A percentile compares a stretch with the other conserved stretches of the same genome.
phyloP scores from a whole-genome alignment of 2,113 vertebrate genomes.

The Xenus cinereus region DNA sequence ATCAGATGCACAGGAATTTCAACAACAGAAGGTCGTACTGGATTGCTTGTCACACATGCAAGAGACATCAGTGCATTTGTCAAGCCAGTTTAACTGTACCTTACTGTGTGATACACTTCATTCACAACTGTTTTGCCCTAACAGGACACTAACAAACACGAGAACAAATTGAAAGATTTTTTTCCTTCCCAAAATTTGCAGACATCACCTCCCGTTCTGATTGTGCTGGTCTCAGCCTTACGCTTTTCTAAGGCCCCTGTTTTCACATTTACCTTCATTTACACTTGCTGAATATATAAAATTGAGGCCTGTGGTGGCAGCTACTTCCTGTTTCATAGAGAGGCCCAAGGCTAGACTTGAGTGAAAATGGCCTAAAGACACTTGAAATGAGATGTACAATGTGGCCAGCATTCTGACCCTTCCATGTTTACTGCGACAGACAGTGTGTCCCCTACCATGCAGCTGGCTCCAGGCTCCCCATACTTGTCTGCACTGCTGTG shows the following conservation, averaged over 20 bases:
- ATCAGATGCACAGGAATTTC: background rate
- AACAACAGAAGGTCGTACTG: background rate
- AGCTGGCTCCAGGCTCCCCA: background rate
- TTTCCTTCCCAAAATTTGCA: background rate
- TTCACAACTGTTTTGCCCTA: background rate
- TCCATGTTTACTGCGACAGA: background rate
- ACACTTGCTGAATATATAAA: background rate
- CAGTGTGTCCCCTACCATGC: background rate
- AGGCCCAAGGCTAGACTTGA: too few species aligned
- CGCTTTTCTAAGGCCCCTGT: background rate
- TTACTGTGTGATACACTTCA: too few species aligned
- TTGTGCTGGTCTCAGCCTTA: rapidly evolving
- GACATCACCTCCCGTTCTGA: rapidly evolving
- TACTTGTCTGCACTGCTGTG: background rate
- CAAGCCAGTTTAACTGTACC: background rate
- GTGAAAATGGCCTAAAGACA: background rate
- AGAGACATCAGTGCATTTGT: background rate
- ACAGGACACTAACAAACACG: background rate
- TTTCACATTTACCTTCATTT: background rate
- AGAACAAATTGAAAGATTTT: background rate
- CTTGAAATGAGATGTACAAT: background rate
- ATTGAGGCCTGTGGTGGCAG: background rate
- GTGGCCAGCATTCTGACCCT: background rate
- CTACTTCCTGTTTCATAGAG: background rate
- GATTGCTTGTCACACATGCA: background rate